These are phyloP conservation scores for Tautogolabrus adspersus DNA, from an alignment of 2,113 vertebrate species.

Conservation along the genomic window DNA sequence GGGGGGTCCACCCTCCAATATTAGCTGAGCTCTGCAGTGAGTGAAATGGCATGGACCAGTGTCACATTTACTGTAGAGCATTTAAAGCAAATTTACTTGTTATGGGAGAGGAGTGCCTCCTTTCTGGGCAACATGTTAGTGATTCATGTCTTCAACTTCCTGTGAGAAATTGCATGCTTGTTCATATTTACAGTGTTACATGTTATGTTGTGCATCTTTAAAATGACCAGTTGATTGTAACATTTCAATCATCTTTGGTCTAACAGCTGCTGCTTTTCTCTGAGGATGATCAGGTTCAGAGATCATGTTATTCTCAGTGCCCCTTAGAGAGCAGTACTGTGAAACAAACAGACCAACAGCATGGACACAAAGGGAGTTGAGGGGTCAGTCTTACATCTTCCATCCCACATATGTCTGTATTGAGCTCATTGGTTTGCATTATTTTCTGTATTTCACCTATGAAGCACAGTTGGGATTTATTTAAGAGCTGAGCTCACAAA, in stretches of 20 bases:
- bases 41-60: neutral
- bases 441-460: neutral
- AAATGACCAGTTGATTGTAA: neutral
- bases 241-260: neutral
- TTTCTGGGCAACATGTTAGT: too few relatives aligned
- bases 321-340: slow-evolving; percentile 17
- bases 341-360: slow-evolving; percentile 17
- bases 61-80: neutral
- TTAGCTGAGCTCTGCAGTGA: slow-evolving; percentile 5
- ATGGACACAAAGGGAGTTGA: slow-evolving; percentile 10
- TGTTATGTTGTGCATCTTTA: neutral
- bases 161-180: neutral
- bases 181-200: neutral
- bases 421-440: neutral
- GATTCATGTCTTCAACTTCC: too few relatives aligned
- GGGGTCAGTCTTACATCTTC: slow-evolving; percentile 7
- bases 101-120: too few relatives aligned
- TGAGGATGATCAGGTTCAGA: slow-evolving; percentile 8
- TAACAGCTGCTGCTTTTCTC: neutral
- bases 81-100: neutral
- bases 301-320: slow-evolving; percentile 8
- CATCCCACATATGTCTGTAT: neutral
- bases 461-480: slow-evolving; percentile 23
- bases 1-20: neutral
- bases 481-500: slow-evolving; percentile 20